Base-by-base conservation (phyloP, 2,888 invertebrate genomes). In the Ennomos erosarius region DNA sequence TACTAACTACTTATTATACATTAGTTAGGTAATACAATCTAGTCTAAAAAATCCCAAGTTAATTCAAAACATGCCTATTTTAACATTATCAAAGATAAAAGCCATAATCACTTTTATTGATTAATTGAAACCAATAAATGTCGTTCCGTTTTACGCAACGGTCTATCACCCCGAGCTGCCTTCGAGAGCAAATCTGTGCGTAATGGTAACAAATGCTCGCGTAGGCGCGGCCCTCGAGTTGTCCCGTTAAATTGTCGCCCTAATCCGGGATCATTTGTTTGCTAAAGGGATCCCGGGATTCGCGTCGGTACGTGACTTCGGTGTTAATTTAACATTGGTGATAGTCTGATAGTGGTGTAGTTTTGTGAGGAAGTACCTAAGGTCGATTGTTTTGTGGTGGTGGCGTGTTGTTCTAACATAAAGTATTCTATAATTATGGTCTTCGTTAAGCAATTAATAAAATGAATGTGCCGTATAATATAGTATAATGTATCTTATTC, bases 131-230 rank as follows among this genome's bases (percentile, higher is more conserved):
- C 26, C 26, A 26, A 26, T 26, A 26, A 43, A 38, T 48, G 33
- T 43, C 34, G 34, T 38, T 40, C 42, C 36, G 35, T 43, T 48
- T 48, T 43, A 5, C 35, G 10, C 45, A 36, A 9, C 37, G 11
- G 40, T 52, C 36, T 36, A 48, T 42, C 68, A 50, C 6, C 42
- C 56, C 56, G 59, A 59, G 47, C 69, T 63, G 57, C 55, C 54
- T 61, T 43, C 26, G 26, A 55, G 68, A 75, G 66, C 62, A 71
- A 70, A 73, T 73, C 69, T 69, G 68, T 73, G 71, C 70, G 84
- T 89, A 88, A 88, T 90, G 82, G 88, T 85, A 76, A 87, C 83
- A 85, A 85, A 90, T 88, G 78, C 86, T 67, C 69, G 74, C 63
- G 63, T 70, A 65, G 76, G 73, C 76, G 70, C 74, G 70, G 73